Percentiles rank a stretch among this genome's conserved stretches.
Conservation (phyloP, 2,113 vertebrate genomes). For the Eretmodus cyanostictus region DNA sequence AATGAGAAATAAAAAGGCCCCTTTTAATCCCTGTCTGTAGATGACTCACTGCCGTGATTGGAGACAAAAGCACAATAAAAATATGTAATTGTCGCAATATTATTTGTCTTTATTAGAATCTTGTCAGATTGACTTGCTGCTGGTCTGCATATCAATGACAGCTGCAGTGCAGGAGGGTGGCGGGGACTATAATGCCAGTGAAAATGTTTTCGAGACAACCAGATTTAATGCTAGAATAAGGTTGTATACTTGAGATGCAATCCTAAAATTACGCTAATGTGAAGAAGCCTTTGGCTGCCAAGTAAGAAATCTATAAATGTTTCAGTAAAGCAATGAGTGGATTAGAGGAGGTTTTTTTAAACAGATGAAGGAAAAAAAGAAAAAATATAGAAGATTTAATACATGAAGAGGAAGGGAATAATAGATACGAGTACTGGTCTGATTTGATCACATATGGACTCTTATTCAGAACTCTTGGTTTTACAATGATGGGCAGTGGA, state of each 20-base stretch:
- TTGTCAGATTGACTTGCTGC: constrained; percentile 66
- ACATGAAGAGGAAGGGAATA: background rate
- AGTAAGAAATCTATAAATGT: background rate
- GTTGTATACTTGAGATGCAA: background rate
- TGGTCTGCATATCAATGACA: constrained; percentile 64
- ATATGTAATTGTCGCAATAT: constrained; percentile 66
- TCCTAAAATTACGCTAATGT: background rate
- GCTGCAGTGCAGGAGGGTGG: constrained; percentile 20
- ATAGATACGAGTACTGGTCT: background rate
- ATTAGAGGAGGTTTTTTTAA: background rate
- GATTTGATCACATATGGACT: background rate
- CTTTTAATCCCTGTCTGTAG: constrained; percentile 51
- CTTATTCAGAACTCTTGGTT: background rate
- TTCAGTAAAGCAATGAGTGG: background rate
- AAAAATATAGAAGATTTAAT: background rate
- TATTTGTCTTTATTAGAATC: constrained; percentile 79
- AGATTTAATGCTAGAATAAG: constrained; percentile 11
- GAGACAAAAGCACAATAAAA: constrained; percentile 60
- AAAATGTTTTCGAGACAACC: background rate
- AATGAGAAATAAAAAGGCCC: constrained; percentile 50
- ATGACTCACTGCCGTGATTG: constrained; percentile 44
- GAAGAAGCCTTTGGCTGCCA: background rate
- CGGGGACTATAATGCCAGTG: background rate
- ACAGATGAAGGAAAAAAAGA: background rate
- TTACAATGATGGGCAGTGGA: background rate